Conservation (phyloP, 2,797 vertebrate genomes). For the Alectoris magna region DNA sequence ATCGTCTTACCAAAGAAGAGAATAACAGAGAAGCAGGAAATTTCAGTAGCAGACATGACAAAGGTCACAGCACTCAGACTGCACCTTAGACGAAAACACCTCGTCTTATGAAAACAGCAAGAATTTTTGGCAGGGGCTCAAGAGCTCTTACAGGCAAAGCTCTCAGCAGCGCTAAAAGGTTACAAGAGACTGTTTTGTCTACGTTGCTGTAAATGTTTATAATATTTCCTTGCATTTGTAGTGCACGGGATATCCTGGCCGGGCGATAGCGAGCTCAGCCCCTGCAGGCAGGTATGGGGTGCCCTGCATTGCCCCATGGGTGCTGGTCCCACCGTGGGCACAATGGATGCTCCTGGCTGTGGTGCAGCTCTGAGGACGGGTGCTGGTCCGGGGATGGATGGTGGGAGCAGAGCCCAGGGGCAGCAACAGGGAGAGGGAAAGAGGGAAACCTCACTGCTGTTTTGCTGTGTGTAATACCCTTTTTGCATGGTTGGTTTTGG, state of each 20-base stretch:
- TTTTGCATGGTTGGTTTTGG: neutral
- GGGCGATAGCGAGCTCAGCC: neutral
- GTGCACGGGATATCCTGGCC: constrained; percentile 48
- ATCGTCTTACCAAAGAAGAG: constrained; percentile 79
- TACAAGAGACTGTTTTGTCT: constrained; percentile 82
- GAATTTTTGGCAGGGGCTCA: constrained; percentile 71
- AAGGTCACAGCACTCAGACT: constrained; percentile 76
- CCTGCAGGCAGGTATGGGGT: rapidly evolving
- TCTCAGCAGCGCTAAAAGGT: constrained; percentile 64
- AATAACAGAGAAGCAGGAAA: constrained; percentile 84
- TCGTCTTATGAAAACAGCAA: constrained; percentile 74
- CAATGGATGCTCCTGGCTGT: rapidly evolving
- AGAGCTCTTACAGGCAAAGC: constrained; percentile 70
- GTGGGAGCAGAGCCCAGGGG: neutral
- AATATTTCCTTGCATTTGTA: constrained; percentile 49
- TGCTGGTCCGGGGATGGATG: neutral
- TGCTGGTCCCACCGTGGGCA: neutral
- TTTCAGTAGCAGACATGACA: constrained; percentile 82
- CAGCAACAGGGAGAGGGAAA: neutral
- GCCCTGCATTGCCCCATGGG: neutral
- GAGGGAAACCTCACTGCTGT: neutral
- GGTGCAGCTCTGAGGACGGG: neutral
- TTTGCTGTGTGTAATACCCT: neutral
- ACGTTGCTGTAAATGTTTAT: constrained; percentile 69
- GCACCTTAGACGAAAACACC: constrained; percentile 81